These are phyloP conservation scores for Hydropotes inermis DNA, from an alignment of 2,113 vertebrate genomes.

Conservation along the genomic window DNA sequence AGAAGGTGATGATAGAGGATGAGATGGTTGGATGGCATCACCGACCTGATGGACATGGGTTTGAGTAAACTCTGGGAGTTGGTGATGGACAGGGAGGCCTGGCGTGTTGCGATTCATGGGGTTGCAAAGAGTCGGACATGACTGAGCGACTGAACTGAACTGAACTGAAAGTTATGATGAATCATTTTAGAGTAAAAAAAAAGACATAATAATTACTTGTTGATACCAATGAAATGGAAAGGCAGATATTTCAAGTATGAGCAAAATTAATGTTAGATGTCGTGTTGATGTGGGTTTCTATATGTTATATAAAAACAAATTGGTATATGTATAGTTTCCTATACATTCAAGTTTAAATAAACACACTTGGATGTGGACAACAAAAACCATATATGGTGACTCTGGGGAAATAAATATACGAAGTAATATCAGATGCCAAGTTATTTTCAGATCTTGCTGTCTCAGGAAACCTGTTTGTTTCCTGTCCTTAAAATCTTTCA, in stretches of 20 bases:
- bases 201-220: background rate
- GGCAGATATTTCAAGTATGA: background rate
- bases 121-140: no score
- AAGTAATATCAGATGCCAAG: background rate
- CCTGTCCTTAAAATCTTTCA: background rate
- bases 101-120: no score
- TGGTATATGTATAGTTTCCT: background rate
- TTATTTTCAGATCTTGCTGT: slow-evolving; percentile 2
- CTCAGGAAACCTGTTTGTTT: background rate
- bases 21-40: no score
- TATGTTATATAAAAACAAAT: background rate
- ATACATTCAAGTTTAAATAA: background rate
- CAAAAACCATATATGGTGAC: background rate
- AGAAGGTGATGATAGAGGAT: no score
- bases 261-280: background rate
- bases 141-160: no score
- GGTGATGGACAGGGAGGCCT: no score
- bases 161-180: background rate
- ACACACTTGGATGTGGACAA: background rate
- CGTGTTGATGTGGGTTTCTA: background rate
- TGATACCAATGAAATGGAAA: background rate
- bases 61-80: no score
- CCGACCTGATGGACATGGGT: no score
- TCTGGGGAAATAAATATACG: background rate
- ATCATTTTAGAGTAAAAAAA: background rate